Evolutionary conservation across 1,140 invertebrate species (phyloP).

Genomic region (Tetramorium simillimum): DNA sequence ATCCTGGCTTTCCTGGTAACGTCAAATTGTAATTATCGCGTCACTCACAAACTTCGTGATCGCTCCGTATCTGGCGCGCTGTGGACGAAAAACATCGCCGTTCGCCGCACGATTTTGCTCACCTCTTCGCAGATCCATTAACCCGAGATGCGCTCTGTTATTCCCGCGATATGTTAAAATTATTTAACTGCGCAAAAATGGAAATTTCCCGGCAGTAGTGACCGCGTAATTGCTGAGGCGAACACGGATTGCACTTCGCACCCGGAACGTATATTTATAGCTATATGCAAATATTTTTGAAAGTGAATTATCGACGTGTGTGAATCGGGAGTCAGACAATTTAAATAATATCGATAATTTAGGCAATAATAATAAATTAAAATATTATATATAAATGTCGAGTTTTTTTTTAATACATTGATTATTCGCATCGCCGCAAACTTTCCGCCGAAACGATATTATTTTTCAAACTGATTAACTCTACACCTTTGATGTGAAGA

Average conservation of each 20-base stretch:
- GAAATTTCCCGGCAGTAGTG: slow-evolving; percentile 5
- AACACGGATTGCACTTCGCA: slow-evolving; percentile 8
- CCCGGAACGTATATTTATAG: background rate
- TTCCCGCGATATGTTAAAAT: background rate
- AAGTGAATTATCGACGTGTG: slow-evolving; percentile 14
- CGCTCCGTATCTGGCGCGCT: background rate
- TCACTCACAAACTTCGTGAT: slow-evolving; percentile 14
- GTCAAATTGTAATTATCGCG: slow-evolving; percentile 11
- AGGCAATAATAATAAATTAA: too few species aligned
- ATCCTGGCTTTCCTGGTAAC: background rate
- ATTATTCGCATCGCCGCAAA: too few species aligned
- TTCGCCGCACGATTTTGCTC: background rate
- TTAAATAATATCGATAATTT: too few species aligned
- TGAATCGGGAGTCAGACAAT: background rate
- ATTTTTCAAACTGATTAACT: too few species aligned
- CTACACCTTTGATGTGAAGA: too few species aligned
- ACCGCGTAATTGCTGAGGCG: slow-evolving; percentile 46
- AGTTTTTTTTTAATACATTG: too few species aligned
- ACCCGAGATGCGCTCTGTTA: background rate
- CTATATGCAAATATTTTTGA: slow-evolving; percentile 41
- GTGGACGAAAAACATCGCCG: background rate
- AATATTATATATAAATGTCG: too few species aligned
- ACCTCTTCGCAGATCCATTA: background rate
- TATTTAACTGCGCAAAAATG: background rate
- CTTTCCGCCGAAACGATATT: too few species aligned